These are phyloP conservation scores for Baronia brevicornis DNA, from an alignment of 2,888 invertebrate genomes.

Conservation along the genomic window DNA sequence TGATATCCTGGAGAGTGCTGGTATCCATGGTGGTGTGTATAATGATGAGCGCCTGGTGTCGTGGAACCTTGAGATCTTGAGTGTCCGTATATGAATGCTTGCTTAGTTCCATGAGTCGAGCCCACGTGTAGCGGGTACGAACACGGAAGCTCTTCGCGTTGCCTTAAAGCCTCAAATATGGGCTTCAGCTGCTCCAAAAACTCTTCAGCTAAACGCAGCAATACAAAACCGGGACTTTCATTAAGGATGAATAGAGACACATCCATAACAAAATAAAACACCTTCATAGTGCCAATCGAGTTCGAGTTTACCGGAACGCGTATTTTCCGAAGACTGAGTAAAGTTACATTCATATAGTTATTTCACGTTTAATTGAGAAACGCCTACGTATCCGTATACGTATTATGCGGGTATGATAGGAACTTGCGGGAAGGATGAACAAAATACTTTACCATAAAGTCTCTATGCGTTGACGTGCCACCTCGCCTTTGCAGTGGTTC, in stretches of 20 bases:
- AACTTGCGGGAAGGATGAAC: conserved; percentile 60
- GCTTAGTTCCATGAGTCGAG: conserved; percentile 77
- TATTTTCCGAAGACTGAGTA: conserved; percentile 38
- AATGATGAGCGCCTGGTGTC: conserved; percentile 78
- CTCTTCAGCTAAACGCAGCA: conserved; percentile 87
- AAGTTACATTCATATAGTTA: too few relatives aligned
- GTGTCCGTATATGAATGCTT: conserved; percentile 77
- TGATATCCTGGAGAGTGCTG: conserved; percentile 83
- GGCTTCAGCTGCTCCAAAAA: conserved; percentile 97
- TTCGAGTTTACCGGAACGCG: conserved; percentile 53
- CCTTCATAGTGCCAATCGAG: conserved; percentile 74
- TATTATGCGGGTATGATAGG: conserved; percentile 57
- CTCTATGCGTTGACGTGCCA: conserved; percentile 69
- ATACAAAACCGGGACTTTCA: conserved; percentile 66
- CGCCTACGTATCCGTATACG: too few relatives aligned
- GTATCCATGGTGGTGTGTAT: conserved; percentile 80
- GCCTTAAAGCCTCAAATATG: conserved; percentile 94
- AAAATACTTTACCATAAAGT: conserved; percentile 69
- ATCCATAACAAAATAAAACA: conserved; percentile 36
- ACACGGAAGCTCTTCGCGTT: conserved; percentile 92
- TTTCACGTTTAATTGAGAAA: too few relatives aligned
- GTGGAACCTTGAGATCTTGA: conserved; percentile 78
- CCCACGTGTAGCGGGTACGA: conserved; percentile 93
- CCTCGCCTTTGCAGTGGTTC: conserved; percentile 73
- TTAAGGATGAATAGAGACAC: conserved; percentile 48